Base-by-base conservation (phyloP, 2,888 invertebrate species). In the Meiosimyza platycephala region DNA sequence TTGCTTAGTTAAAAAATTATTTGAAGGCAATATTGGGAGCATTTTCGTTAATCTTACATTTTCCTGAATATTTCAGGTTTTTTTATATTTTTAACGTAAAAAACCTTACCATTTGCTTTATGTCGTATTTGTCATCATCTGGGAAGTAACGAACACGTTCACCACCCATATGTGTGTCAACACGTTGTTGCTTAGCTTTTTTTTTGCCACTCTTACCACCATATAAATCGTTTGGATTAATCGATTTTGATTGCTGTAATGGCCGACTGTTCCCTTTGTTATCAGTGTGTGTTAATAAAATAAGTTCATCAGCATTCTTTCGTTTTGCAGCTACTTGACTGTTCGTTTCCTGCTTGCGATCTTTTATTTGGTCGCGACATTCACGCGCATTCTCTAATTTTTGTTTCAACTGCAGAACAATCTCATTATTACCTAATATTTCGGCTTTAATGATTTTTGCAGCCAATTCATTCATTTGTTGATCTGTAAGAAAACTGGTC, bases 391-490 rank as follows among this genome's bases (percentile, higher is more conserved):
- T 88, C 77, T 94, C 93, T 59, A 98, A 86, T 85, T 95, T 92
- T 4, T 86, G 82, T 86, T 94, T 95, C 62, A 98, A 88, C 82
- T 94, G 90, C 52, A 86, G 84, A 0, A 93, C 93, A 70, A 93
- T 84, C 76, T 90, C 90, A 83, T 85, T 88, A 84, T 98, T 92
- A 18, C 97, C 98, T 90, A 96, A 91, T 79, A 99, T 91, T 90
- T 99, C 97, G 15, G 98, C 98, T 89, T 97, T 97, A 0, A 99
- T 89, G 76, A 97, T 91, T 88, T 94, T 96, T 2, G 98, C 96
- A 55, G 93, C 96, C 57, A 99, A 85, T 79, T 93, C 92, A 88
- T 99, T 99, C 90, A 97, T 91, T 85, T 98, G 94, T 78, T 92
- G 92, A 86, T 95, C 93, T 60, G 92, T 92, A 18, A 94, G 86